Base-by-base conservation (phyloP, 2,888 invertebrate genomes). In the Trypoxylon attenuatum region DNA sequence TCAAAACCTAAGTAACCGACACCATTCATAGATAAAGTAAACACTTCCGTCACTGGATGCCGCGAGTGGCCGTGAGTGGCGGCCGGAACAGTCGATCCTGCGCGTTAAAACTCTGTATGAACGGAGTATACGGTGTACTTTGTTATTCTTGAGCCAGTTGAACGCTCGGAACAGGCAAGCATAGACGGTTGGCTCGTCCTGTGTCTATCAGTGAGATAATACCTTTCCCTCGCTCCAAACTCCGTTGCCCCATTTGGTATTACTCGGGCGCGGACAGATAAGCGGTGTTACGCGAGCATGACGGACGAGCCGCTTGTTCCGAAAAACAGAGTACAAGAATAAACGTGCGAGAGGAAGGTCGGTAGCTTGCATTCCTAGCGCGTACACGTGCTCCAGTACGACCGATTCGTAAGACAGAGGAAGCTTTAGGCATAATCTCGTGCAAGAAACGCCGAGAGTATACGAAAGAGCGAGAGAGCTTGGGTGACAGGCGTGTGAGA, bases 101-200 rank as follows among this genome's bases (percentile, higher is more conserved):
- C 66, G 45, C 27, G 22, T 45, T 18, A 45, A 38, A 56, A 51
- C 51, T 68, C 60, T 29, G 43, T n/a, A 43, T 52, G 60, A 66
- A 60, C 60, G 66, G 55, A 60, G 42, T 52, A 66, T 49, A 29
- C 51, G 29, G 55, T 68, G 60, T 46, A 52, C 43, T 47, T 66
- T 55, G 49, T 49, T 56, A 60, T 52, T 38, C 49, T 58, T 43
- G 51, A 46, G 29, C 13, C 51, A 49, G 52, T 68, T 68, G 13
- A 23, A 53, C 56, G 60, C 46, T 50, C 52, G 52, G 43, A 22
- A 46, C n/a, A n/a, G n/a, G 23, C 55, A 43, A 27, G 60, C 47
- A 56, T n/a, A n/a, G n/a, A n/a, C 39, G 45, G 27, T 19, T 45
- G n/a, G n/a, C n/a, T n/a, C n/a, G 41, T 56, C 47, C n/a, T 22